Percentiles rank a stretch among this genome's conserved stretches.
These are phyloP conservation scores for Willowsia nigromaculata DNA, from an alignment of 2,888 invertebrate genomes.

Conservation along the genomic window DNA sequence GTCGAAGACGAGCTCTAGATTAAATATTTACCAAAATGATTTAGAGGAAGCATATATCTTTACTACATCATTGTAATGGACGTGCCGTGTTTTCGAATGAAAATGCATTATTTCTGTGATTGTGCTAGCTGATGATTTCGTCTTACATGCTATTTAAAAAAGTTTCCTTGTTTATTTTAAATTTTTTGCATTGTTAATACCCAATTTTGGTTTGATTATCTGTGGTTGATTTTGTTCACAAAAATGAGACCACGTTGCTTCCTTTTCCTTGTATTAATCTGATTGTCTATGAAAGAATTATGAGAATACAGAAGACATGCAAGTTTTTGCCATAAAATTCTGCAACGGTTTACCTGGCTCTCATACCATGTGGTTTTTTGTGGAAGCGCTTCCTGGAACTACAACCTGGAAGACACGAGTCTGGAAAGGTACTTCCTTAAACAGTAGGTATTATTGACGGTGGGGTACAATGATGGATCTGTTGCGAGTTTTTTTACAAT, in stretches of 20 bases:
- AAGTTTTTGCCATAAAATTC: not conserved
- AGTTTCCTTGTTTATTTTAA: slow-evolving; percentile 15
- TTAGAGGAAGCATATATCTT: too few species aligned
- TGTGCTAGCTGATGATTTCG: not conserved
- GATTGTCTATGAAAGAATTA: not conserved
- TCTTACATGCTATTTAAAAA: not conserved
- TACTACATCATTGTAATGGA: too few species aligned
- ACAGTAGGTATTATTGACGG: not conserved
- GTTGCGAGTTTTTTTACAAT: not conserved
- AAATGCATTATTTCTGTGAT: not conserved
- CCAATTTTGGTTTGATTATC: not conserved
- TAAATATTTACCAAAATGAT: too few species aligned
- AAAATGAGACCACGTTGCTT: not conserved
- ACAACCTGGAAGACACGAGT: slow-evolving; percentile 8
- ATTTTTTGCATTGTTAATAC: not conserved
- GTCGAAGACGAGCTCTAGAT: too few species aligned
- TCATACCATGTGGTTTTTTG: not conserved
- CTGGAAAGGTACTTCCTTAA: slow-evolving; percentile 6
- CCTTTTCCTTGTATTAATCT: not conserved
- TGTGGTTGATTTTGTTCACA: not conserved
- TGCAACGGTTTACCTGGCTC: not conserved
- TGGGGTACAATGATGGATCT: not conserved
- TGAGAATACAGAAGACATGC: not conserved
- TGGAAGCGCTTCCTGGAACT: not conserved
- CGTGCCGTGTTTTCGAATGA: not conserved